Conservation (phyloP, 1,140 invertebrate genomes). For the Hypothenemus hampei region DNA sequence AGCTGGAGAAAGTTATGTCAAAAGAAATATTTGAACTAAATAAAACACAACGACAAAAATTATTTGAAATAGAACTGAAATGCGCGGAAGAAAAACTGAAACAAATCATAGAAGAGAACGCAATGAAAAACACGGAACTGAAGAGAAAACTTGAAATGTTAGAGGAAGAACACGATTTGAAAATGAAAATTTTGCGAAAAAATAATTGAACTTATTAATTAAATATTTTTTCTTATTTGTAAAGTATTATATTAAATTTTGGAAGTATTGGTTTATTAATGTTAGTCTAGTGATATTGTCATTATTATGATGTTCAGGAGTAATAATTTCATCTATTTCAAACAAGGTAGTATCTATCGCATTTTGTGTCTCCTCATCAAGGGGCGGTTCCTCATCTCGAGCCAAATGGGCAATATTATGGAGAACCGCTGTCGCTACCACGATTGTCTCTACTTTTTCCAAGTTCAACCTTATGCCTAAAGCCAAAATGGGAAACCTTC, state of each 20-base stretch:
- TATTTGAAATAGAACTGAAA: background rate
- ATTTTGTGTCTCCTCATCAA: background rate
- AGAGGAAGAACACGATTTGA: background rate
- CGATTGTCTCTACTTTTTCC: too few species aligned
- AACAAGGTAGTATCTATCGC: background rate
- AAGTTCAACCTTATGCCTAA: conserved; percentile 32
- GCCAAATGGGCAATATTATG: background rate
- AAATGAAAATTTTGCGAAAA: background rate
- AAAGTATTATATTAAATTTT: background rate
- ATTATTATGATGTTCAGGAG: background rate
- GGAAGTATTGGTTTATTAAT: background rate
- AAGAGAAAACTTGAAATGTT: background rate
- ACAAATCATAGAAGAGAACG: too few species aligned
- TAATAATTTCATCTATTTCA: background rate
- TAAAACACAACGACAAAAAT: background rate
- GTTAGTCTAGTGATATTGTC: background rate
- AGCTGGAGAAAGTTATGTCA: background rate
- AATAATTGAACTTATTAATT: background rate
- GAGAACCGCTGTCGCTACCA: background rate
- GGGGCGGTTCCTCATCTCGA: background rate
- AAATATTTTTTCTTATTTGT: background rate
- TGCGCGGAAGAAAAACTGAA: background rate
- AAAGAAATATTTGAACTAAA: too few species aligned
- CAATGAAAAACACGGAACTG: background rate
- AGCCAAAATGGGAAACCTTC: conserved; percentile 36